Conservation (phyloP, 2,888 invertebrate genomes). For the Phragmatobia fuliginosa region DNA sequence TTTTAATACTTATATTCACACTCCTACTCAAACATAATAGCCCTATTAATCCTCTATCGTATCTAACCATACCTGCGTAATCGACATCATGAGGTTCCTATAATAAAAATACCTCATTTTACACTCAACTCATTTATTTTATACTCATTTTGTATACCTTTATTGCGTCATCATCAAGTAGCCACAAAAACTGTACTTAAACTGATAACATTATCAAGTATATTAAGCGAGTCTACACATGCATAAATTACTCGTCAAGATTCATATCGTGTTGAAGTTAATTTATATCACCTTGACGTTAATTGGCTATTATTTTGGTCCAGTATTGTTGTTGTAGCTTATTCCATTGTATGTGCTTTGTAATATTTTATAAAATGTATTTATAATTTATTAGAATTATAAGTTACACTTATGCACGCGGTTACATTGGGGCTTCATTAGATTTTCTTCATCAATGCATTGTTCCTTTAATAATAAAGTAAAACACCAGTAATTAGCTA, state of each 20-base stretch:
- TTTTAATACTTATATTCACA: not conserved
- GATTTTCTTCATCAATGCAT: too few relatives aligned
- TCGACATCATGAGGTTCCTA: not conserved
- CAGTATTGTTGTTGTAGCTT: not conserved
- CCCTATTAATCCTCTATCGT: not conserved
- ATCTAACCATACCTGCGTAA: too few relatives aligned
- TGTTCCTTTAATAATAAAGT: too few relatives aligned
- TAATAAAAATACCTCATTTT: not conserved
- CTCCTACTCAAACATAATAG: not conserved
- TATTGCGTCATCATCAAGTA: not conserved
- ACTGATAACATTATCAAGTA: constrained; percentile 1
- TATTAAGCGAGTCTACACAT: not conserved
- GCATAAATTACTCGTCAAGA: constrained; percentile 8
- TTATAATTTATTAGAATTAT: not conserved
- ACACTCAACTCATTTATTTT: not conserved
- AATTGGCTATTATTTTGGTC: constrained; percentile 8
- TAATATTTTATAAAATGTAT: not conserved
- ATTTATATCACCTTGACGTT: constrained; percentile 6
- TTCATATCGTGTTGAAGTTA: constrained; percentile 6
- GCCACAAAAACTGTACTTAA: not conserved
- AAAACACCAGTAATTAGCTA: too few relatives aligned
- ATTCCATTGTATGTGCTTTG: not conserved
- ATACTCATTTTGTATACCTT: not conserved
- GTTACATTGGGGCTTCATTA: too few relatives aligned
- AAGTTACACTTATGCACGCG: too few relatives aligned